A percentile compares a stretch with the other conserved stretches of the same genome.
phyloP scores from a whole-genome alignment of 2,797 vertebrate species.

The Chiroxiphia lanceolata region DNA sequence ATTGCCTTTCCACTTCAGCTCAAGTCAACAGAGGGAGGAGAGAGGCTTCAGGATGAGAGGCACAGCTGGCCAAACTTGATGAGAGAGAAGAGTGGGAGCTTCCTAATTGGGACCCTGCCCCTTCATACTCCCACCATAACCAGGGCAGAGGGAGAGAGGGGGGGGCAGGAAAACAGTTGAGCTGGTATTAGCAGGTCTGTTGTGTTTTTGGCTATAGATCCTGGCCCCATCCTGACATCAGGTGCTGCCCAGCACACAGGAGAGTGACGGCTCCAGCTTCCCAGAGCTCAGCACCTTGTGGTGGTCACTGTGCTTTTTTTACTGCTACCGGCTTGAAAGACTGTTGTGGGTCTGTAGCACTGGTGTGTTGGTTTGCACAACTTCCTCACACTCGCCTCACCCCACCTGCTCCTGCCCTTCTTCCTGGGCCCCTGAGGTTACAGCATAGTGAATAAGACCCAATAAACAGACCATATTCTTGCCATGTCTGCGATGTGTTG shows the following conservation, averaged over 20 bases:
- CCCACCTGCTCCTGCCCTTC: background rate
- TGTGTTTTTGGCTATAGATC: constrained; percentile 41
- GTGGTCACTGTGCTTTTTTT: background rate
- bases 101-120: background rate
- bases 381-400: background rate
- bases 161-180: background rate
- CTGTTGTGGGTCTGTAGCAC: background rate
- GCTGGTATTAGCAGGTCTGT: background rate
- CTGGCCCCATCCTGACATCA: background rate
- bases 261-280: background rate
- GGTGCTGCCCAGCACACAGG: background rate
- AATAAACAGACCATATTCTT: constrained; percentile 23
- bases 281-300: background rate
- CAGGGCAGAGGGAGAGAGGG: background rate
- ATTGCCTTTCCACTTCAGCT: background rate
- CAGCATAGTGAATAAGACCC: background rate
- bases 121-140: background rate
- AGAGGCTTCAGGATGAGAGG: background rate
- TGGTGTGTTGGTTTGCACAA: background rate
- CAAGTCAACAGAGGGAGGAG: background rate
- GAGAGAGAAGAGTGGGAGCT: background rate
- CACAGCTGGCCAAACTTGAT: background rate
- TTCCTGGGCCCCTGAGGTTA: accelerated
- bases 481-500: background rate
- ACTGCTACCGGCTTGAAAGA: constrained; percentile 5